Percentiles rank a stretch among this genome's conserved stretches.
phyloP scores from a whole-genome alignment of 1,140 invertebrate species.

The Elymnias hypermnestra region DNA sequence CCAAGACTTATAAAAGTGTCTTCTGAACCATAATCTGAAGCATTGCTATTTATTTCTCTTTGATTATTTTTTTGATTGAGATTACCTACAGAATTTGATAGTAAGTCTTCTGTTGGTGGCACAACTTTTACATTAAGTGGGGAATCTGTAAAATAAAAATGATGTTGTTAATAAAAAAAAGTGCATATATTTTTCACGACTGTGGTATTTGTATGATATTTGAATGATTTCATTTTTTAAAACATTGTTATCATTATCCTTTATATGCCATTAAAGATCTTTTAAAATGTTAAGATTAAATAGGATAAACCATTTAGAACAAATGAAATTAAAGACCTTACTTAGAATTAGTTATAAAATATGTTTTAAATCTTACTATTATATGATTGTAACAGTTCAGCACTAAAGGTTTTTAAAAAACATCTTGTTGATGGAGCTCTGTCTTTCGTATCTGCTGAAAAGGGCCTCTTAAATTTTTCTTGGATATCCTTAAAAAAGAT shows the following conservation, averaged over 20 bases:
- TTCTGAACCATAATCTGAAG: slow-evolving; percentile 69
- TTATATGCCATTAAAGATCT: no score
- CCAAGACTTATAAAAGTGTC: slow-evolving; percentile 72
- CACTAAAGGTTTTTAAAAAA: slow-evolving; percentile 56
- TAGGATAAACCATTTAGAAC: no score
- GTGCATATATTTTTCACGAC: no score
- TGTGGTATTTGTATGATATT: no score
- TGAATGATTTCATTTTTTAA: no score
- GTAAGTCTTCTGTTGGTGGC: slow-evolving; percentile 51
- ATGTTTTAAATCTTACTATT: slow-evolving; percentile 52
- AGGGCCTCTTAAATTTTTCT: slow-evolving; percentile 63
- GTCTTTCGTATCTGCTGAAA: slow-evolving; percentile 68
- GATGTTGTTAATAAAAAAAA: no score
- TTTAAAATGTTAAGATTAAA: no score
- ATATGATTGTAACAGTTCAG: slow-evolving; percentile 54
- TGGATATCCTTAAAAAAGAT: slow-evolving; percentile 45
- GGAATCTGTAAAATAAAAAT: slow-evolving; percentile 32
- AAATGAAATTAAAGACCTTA: no score
- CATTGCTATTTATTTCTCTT: slow-evolving; percentile 62
- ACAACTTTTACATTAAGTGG: slow-evolving; percentile 45
- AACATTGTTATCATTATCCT: no score
- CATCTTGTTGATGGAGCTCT: slow-evolving; percentile 45
- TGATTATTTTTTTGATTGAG: slow-evolving; percentile 25
- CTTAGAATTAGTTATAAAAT: no score
- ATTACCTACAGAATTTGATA: slow-evolving; percentile 34